Conservation (phyloP, 2,797 vertebrate genomes). For the Anguilla pacifica region DNA sequence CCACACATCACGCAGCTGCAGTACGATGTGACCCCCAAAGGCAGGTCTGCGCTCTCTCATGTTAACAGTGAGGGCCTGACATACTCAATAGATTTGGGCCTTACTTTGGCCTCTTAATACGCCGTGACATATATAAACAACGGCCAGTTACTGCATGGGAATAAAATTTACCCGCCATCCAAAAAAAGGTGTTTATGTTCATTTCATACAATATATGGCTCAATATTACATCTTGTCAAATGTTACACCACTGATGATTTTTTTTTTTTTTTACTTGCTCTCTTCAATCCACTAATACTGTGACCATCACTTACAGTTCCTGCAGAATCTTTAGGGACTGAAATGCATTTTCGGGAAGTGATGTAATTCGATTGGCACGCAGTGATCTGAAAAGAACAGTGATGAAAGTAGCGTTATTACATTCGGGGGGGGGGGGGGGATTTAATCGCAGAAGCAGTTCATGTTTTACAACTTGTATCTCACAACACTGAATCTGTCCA, state of each 20-base stretch:
- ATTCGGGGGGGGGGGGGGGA: slow-evolving; percentile 22
- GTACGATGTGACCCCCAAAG: not conserved
- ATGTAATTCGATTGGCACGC: slow-evolving; percentile 66
- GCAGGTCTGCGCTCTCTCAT: not conserved
- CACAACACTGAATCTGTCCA: not conserved
- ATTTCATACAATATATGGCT: not conserved
- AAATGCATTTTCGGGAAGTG: slow-evolving; percentile 67
- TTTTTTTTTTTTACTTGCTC: not conserved
- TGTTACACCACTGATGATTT: not conserved
- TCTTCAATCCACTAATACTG: not conserved
- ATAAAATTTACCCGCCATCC: not conserved
- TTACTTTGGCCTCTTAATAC: not conserved
- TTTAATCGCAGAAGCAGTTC: slow-evolving; percentile 18
- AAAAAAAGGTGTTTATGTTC: not conserved
- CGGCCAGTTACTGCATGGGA: not conserved
- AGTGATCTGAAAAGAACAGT: slow-evolving; percentile 58
- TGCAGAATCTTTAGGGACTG: slow-evolving; percentile 54
- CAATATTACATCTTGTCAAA: not conserved
- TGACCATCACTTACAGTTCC: slow-evolving; percentile 49
- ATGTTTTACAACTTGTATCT: not conserved
- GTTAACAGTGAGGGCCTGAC: not conserved
- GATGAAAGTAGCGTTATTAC: slow-evolving; percentile 49
- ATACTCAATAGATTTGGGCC: not conserved
- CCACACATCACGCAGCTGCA: not conserved
- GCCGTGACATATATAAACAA: not conserved